Evolutionary conservation across 35 echinoderm and acorn worm species (phyloP), one percentile per base, ranked within the genome.

Genomic region (Acanthaster planci): DNA sequence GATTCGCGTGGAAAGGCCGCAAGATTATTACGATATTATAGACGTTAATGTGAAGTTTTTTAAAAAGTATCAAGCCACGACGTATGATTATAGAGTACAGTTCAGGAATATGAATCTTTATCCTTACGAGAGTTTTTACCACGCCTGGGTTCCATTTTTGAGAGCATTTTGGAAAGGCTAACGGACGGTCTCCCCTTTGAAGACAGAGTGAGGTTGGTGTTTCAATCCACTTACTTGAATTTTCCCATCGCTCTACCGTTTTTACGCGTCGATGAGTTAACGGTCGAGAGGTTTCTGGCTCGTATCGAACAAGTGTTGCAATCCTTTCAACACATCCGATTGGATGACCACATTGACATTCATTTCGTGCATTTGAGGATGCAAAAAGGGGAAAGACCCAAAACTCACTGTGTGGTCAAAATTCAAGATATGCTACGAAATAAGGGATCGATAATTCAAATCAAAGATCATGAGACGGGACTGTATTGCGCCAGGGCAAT

Each of bases 401-500:
- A 32, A 82, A n/a, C n/a, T n/a, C n/a, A n/a, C n/a, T n/a, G n/a
- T n/a, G n/a, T n/a, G n/a, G n/a, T n/a, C n/a, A n/a, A 32, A 82
- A 35, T 57, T 34, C 26, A 32, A 27, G 55, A 35, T 37, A 55
- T 82, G 80, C 56, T 56, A 55, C 51, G 15, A 37, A 30, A 56
- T 55, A 81, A 29, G 38, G 59, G 12, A 32, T 42, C 54, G 8
- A 1, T 58, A 15, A 82, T 89, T 40, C 0, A 52, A 7, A 67
- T 76, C 40, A 76, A 42, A 44, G 39, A 82, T 38, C 76, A 67
- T 9, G 39, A 86, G 21, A 83, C 84, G 31, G 59, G 90, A 27
- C 55, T 90, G 44, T 89, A 87, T 60, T 93, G 82, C 58, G 58
- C 82, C 4, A 79, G 79, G 68, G 92, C 92, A 0, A 89, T 94